Conservation (phyloP, 2,797 vertebrate genomes). For the Rhynchonycteris naso region DNA sequence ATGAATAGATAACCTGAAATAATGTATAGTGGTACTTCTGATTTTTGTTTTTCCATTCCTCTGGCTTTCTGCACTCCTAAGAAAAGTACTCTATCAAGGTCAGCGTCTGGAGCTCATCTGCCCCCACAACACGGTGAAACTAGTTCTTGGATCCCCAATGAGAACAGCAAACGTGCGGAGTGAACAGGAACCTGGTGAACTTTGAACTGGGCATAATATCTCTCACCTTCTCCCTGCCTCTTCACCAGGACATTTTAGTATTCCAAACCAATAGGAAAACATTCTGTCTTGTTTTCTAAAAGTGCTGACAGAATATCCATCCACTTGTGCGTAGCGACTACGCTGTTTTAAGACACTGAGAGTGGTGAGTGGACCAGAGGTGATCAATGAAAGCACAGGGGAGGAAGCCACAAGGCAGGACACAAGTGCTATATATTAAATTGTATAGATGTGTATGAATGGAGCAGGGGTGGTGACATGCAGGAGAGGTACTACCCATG, state of each 20-base stretch:
- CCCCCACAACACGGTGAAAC: neutral
- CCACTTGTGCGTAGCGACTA: neutral
- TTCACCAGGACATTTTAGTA: neutral
- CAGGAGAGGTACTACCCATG: neutral
- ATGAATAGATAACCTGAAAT: neutral
- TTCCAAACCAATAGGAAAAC: neutral
- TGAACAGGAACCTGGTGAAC: neutral
- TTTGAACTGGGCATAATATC: no score
- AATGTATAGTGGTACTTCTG: neutral
- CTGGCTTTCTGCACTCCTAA: neutral
- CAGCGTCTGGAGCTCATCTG: neutral
- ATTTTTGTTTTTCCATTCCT: neutral
- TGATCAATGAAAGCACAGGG: neutral
- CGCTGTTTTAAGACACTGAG: neutral
- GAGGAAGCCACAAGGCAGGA: neutral
- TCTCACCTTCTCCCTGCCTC: neutral
- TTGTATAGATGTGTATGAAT: neutral
- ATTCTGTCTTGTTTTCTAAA: neutral
- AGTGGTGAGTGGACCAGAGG: neutral
- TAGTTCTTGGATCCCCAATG: neutral
- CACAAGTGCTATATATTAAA: neutral
- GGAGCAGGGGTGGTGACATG: neutral
- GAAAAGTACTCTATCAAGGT: neutral
- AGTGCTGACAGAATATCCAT: neutral
- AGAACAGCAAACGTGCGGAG: neutral